These are phyloP conservation scores for Neotoxoptera formosana DNA, from an alignment of 1,140 invertebrate genomes.

Conservation along the genomic window DNA sequence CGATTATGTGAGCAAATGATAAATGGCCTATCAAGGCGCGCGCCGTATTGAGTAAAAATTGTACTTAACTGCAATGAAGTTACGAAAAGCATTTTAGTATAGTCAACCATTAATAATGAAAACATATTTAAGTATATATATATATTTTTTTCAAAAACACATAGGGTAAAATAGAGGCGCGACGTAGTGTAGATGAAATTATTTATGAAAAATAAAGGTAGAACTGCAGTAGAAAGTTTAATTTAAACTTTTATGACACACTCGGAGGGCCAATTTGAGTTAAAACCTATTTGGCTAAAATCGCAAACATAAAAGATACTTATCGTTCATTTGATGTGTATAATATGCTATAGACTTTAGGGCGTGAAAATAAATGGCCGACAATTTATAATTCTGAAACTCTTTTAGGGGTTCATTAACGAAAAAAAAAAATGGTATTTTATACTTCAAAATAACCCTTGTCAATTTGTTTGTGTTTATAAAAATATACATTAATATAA, in stretches of 20 bases:
- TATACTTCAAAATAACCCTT: neutral
- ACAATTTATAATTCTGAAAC: conserved; percentile 4
- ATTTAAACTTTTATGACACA: conserved; percentile 32
- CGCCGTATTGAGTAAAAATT: neutral
- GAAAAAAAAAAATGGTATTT: neutral
- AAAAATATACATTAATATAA: neutral
- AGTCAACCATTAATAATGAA: conserved; percentile 19
- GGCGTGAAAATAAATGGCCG: neutral
- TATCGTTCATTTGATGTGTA: conserved; percentile 14
- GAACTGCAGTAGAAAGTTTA: conserved; percentile 3
- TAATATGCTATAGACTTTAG: neutral
- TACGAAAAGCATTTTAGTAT: neutral
- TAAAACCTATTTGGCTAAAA: conserved; percentile 16
- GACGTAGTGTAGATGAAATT: neutral
- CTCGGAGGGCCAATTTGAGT: conserved; percentile 13
- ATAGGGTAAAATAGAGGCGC: no score
- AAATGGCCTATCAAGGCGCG: neutral
- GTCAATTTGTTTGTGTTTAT: neutral
- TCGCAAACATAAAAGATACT: conserved; percentile 26
- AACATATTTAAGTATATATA: neutral
- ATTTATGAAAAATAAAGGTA: conserved; percentile 8
- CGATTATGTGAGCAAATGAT: neutral
- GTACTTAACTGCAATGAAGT: neutral
- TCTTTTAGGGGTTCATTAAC: neutral
- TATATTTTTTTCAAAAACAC: neutral